A percentile compares a stretch with the other conserved stretches of the same genome.
These are phyloP conservation scores for Erethizon dorsatum DNA, from an alignment of 2,797 vertebrate species.

Conservation along the genomic window DNA sequence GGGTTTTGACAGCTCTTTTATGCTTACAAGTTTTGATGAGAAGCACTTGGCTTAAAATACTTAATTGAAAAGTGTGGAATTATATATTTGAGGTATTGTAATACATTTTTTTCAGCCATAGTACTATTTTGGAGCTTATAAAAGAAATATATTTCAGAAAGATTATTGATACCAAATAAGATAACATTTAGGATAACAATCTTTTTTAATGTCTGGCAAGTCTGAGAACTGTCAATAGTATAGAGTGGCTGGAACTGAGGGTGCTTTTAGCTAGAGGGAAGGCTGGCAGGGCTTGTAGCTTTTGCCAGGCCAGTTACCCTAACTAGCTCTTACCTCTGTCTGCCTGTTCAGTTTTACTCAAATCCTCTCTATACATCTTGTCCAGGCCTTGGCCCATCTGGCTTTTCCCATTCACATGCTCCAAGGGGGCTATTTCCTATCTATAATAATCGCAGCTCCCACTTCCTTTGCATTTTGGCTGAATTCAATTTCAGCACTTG, in stretches of 20 bases:
- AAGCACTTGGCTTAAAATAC: neutral
- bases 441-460: neutral
- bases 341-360: neutral
- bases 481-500: neutral
- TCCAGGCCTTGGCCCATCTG: neutral
- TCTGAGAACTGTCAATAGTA: neutral
- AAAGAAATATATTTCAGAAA: neutral
- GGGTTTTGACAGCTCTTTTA: neutral
- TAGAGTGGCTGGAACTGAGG: neutral
- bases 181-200: neutral
- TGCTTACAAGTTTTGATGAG: neutral
- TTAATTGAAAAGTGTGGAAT: no score
- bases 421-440: neutral
- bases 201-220: fast-evolving
- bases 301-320: neutral
- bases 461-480: neutral
- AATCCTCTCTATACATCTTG: neutral
- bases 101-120: neutral
- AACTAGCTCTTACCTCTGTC: neutral
- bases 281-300: neutral
- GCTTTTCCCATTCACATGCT: neutral
- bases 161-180: neutral
- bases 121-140: neutral
- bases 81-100: neutral
- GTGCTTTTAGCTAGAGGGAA: neutral